Base-by-base conservation (phyloP, 2,888 invertebrate genomes). In the Cephus sareptanus region DNA sequence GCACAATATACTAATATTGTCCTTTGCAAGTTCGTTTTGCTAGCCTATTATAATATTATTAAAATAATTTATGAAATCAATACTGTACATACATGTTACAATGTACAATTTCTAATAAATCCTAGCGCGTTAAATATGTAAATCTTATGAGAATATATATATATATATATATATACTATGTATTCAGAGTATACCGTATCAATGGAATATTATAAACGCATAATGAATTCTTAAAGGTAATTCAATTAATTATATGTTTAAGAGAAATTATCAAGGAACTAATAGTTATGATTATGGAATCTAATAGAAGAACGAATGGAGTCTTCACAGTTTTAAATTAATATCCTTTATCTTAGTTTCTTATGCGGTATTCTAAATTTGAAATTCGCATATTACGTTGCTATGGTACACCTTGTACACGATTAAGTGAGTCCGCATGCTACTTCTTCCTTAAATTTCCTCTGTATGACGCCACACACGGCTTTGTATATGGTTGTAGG, bases 11-110 rank as follows among this genome's bases (percentile, higher is more conserved):
- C 75, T 35, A 76, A 76, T 83, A 83, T 84, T 85, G 84, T 85
- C 82, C 81, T 83, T 81, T 79, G 76, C 77, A 80, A 80, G 76
- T 77, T 77, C 78, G 73, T 79, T 76, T 75, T 31, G 74, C 79
- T 83, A 84, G 70, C 77, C 77, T 56, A 56, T 56, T 23, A 56
- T 83, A 84, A 77, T 77, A 73, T 84, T 84, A 83, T 84, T 84
- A 86, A 87, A 84, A 85, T 86, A 85, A 84, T 85, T 83, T 83
- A 83, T 83, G 76, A 81, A 83, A 85, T 86, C 84, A 85, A 87
- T 87, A 86, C 84, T 88, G 84, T 87, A 87, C 84, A 87, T 81
- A 79, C 77, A 80, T 79, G 78, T 79, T 77, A 69, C 75, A 75
- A 77, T 81, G 78, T 81, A 80, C 71, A 82, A 79, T 71, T 71